Evolutionary conservation across 2,797 vertebrate genomes (phyloP).

Genomic region (Pitangus sulphuratus): DNA sequence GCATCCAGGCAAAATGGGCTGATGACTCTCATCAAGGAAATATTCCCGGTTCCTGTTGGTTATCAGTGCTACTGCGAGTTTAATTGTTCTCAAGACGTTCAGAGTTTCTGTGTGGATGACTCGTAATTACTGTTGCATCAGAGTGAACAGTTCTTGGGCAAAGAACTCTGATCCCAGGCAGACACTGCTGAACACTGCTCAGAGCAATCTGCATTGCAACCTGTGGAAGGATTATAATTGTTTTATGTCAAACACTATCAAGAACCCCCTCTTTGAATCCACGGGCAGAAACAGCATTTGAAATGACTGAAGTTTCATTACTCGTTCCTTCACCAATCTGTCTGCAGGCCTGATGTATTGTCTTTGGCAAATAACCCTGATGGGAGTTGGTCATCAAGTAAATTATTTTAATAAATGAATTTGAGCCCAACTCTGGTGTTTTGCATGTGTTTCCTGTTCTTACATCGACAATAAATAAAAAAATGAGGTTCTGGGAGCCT

Average conservation of each 20-base stretch:
- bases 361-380: background rate
- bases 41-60: background rate
- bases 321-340: background rate
- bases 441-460: background rate
- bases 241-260: background rate
- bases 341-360: background rate
- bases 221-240: background rate
- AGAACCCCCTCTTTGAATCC: background rate
- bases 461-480: background rate
- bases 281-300: background rate
- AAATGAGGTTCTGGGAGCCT: background rate
- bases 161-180: background rate
- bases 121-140: conserved; percentile 39
- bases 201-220: background rate
- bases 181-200: background rate
- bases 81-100: conserved; percentile 10
- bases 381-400: background rate
- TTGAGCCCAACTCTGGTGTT: background rate
- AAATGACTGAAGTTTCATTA: background rate
- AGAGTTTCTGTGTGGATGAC: background rate
- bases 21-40: conserved; percentile 40
- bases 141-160: conserved; percentile 16
- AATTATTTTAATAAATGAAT: background rate
- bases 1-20: background rate
- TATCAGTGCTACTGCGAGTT: conserved; percentile 16